A percentile compares a stretch with the other conserved stretches of the same genome.
phyloP scores from a whole-genome alignment of 2,888 invertebrate species.

The Therioaphis trifolii region DNA sequence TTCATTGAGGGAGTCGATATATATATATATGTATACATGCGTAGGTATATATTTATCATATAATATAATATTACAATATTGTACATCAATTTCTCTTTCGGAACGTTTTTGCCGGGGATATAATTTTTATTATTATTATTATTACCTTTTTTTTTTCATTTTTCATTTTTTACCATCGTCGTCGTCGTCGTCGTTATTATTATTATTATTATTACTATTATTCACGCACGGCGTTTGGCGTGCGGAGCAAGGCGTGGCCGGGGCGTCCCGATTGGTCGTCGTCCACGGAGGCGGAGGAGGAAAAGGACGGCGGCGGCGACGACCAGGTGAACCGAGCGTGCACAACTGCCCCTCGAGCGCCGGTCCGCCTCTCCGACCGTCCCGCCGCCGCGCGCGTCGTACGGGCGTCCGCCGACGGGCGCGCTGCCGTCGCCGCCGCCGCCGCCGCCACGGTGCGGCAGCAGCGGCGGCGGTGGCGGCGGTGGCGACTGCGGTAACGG shows the following conservation, averaged over 20 bases:
- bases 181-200: background rate
- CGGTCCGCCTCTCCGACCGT: background rate
- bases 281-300: background rate
- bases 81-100: conserved; percentile 32
- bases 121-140: conserved; percentile 17
- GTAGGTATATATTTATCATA: background rate
- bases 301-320: conserved; percentile 7
- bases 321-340: conserved; percentile 37
- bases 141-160: background rate
- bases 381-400: background rate
- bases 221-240: background rate
- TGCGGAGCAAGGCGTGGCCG: conserved; percentile 21
- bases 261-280: conserved; percentile 9
- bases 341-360: conserved; percentile 14
- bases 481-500: background rate
- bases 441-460: background rate
- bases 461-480: background rate
- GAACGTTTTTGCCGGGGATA: background rate
- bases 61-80: conserved; percentile 3
- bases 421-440: background rate
- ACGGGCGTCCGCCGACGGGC: background rate
- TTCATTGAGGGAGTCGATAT: too few species aligned
- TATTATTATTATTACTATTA: background rate
- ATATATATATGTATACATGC: too few species aligned
- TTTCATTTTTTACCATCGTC: too few species aligned